A percentile compares a stretch with the other conserved stretches of the same genome.
These are phyloP conservation scores for Scartelaos histophorus DNA, from an alignment of 2,113 vertebrate genomes.

Conservation along the genomic window DNA sequence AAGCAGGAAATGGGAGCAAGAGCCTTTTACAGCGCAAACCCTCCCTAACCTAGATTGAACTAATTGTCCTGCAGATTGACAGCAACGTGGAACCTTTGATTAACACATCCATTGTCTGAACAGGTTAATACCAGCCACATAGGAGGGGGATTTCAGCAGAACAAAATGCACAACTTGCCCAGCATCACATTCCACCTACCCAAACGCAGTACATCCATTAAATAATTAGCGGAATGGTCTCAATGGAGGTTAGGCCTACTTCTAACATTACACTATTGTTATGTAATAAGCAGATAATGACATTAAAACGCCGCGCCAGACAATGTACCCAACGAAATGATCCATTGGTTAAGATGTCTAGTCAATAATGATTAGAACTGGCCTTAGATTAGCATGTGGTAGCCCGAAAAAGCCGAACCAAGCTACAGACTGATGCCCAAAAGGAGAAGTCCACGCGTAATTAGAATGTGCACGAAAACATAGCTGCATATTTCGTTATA, in stretches of 20 bases:
- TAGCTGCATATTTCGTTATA: background rate
- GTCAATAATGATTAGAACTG: conserved; percentile 12
- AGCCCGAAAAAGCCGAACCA: conserved; percentile 39
- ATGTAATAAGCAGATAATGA: background rate
- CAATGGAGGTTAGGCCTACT: background rate
- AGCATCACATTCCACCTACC: conserved; percentile 69
- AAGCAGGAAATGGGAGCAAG: conserved; percentile 65
- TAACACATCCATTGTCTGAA: background rate
- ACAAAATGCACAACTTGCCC: conserved; percentile 49
- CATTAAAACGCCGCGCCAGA: background rate
- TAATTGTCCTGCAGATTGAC: conserved; percentile 65
- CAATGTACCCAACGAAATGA: background rate
- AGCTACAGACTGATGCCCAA: conserved; percentile 31
- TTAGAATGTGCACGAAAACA: background rate
- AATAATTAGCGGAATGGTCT: background rate
- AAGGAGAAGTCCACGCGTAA: conserved; percentile 17
- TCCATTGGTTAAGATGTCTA: conserved; percentile 7
- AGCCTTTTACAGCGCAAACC: conserved; percentile 57
- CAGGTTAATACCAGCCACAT: background rate
- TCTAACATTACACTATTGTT: background rate
- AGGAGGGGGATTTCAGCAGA: background rate
- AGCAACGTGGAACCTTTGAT: conserved; percentile 20
- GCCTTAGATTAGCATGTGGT: conserved; percentile 45
- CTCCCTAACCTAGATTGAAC: conserved; percentile 64
- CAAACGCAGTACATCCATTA: conserved; percentile 48